Evolutionary conservation across 2,797 vertebrate species (phyloP).

Genomic region (Octomys mimax): DNA sequence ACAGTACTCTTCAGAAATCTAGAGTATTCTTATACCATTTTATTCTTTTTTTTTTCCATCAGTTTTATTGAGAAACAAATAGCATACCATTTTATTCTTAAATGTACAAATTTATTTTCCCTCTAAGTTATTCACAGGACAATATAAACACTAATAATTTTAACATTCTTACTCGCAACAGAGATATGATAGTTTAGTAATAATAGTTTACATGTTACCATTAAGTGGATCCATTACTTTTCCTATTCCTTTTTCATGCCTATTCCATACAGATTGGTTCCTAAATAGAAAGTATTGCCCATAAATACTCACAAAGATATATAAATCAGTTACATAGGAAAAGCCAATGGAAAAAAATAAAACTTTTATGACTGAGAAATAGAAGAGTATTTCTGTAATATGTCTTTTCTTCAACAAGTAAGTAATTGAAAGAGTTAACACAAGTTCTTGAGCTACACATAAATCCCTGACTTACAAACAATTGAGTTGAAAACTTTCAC

Average conservation of each 20-base stretch:
- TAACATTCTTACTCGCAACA: background rate
- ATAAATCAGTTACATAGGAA: background rate
- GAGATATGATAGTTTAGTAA: background rate
- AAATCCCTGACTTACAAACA: background rate
- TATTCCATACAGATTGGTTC: background rate
- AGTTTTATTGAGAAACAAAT: too few species aligned
- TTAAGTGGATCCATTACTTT: background rate
- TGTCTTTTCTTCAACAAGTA: background rate
- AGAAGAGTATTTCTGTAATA: background rate
- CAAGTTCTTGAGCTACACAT: background rate
- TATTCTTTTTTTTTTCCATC: too few species aligned
- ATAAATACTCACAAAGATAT: background rate
- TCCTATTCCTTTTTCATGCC: background rate
- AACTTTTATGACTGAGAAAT: background rate
- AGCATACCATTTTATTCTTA: background rate
- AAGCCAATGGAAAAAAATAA: conserved; percentile 2
- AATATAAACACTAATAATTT: background rate
- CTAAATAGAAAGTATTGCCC: background rate
- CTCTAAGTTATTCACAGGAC: background rate
- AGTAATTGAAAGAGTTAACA: background rate
- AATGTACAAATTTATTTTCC: background rate
- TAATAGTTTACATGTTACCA: background rate
- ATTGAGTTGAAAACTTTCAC: background rate
- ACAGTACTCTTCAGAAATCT: background rate
- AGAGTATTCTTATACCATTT: background rate